Base-by-base conservation (phyloP, 2,888 invertebrate genomes). In the Zootermopsis nevadensis region DNA sequence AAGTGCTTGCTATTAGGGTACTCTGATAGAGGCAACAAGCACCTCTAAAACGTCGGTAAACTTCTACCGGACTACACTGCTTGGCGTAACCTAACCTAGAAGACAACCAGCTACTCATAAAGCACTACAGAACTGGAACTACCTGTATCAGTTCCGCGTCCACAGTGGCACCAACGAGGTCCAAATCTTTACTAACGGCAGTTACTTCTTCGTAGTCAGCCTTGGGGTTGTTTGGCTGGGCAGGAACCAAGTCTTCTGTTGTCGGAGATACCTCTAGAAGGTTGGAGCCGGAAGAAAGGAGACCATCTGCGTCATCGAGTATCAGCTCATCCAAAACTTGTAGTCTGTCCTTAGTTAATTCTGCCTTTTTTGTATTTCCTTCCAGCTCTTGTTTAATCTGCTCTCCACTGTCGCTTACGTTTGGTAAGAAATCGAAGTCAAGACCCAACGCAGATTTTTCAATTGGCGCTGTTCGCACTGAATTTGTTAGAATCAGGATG, bases 281-380 rank as follows among this genome's bases (percentile, higher is more conserved):
- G 33, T n/a, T 38, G 31, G 55, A 2, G 19, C 55, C 30, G 31
- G 35, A n/a, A 8, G n/a, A 24, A 10, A 27, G 35, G n/a, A 33
- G 35, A 33, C 19, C 27, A 2, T 60, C 66, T 33, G 60, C 35
- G 27, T 79, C 79, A 2, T 66, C 79, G 27, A 79, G n/a, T n/a
- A 79, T 79, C 33, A 79, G 55, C 33, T 79, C 60, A 15, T 79
- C 79, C 60, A 79, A 19, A 60, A 79, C 35, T 27, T 79, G 79
- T 24, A 79, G 66, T 15, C 35, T 38, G 8, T 66, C 66, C 15
- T n/a, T 33, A 1, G 48, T 15, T 10, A 35, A n/a, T 19, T 79
- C 79, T 12, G 31, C 8, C 10, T 6, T 24, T 38, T 74, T 38
- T 3, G 38, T 42, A n/a, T n/a, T n/a, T 0, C 24, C 10, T 3